These are phyloP conservation scores for Condylura cristata DNA, from an alignment of 2,113 vertebrate species.

Conservation along the genomic window DNA sequence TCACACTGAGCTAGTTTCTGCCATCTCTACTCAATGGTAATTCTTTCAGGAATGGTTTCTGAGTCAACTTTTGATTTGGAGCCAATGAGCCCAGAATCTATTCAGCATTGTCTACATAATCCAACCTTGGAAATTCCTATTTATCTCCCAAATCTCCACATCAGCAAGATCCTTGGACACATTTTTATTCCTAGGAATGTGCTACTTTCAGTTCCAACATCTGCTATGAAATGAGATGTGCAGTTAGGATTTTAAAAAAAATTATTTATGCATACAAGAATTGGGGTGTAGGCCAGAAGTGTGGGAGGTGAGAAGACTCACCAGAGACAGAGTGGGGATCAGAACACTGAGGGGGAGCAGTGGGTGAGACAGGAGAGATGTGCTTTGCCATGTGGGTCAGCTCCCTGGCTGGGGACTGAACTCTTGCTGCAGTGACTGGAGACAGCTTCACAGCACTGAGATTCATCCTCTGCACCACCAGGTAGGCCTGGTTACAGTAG, in stretches of 20 bases:
- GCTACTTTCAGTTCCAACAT: constrained; percentile 14
- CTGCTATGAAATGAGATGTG: background rate
- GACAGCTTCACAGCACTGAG: too few relatives aligned
- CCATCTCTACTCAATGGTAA: background rate
- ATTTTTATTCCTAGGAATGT: constrained; percentile 60
- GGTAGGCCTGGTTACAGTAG: background rate
- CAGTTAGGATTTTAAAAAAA: background rate
- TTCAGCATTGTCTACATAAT: constrained; percentile 33
- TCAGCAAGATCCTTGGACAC: constrained; percentile 65
- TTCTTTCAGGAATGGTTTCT: constrained; percentile 47
- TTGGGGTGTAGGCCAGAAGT: too few relatives aligned
- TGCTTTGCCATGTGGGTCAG: too few relatives aligned
- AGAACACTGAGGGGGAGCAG: too few relatives aligned
- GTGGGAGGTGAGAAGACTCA: too few relatives aligned
- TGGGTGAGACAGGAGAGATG: too few relatives aligned
- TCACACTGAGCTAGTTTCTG: background rate
- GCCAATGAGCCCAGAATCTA: constrained; percentile 37
- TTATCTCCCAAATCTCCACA: constrained; percentile 55
- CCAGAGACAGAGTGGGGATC: too few relatives aligned
- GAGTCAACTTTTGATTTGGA: background rate
- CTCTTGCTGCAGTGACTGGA: too few relatives aligned
- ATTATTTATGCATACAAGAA: too few relatives aligned
- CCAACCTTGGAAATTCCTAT: constrained; percentile 43
- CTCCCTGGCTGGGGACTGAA: too few relatives aligned
- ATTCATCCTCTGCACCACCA: too few relatives aligned